Base-by-base conservation (phyloP, 2,113 vertebrate genomes). In the Onychostoma macrolepis region DNA sequence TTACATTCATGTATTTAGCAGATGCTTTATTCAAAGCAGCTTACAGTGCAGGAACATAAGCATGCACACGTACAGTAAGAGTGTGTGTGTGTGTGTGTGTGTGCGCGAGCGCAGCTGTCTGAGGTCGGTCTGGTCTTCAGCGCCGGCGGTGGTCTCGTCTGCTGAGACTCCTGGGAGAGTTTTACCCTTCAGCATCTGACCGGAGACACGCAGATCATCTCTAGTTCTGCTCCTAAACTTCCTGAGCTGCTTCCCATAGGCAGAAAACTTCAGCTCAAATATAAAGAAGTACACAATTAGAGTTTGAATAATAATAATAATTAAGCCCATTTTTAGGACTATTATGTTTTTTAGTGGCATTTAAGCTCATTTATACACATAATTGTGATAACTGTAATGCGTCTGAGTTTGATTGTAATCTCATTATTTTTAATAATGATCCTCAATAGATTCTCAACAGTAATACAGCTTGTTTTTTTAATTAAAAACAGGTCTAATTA, bases 131-230 rank as follows among this genome's bases (percentile, higher is more conserved):
- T 26, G 41, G 41, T n/a, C 13, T 4, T 45, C 45, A 26, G 74
- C n/a, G 43, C 43, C 74, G 43, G 74, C 41, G 74, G 74, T 76
- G 41, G 74, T 76, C 41, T 26, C 7, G 24, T 75, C 24, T 75
- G 38, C 72, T 75, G 21, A 45, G 74, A 48, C 74, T 24, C 74
- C 74, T 48, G 43, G 41, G n/a, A 76, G 24, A 76, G 74, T 76
- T 76, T 48, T 76, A 45, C n/a, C 41, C 74, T 76, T 76, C 41
- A 41, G 38, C 38, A 65, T 2, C 61, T 65, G 61, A 65, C 61
- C 61, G 26, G 61, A 58, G 56, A 58, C 56, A 58, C 56, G 21
- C 56, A 0, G 7, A 58, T 58, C 56, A 58, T 58, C 56, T 24
- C 56, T 56, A 8, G 5, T 53, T 56, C 53, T 21, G 53, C 50